Evolutionary conservation across 2,888 invertebrate genomes (phyloP).

Genomic region (Strigamia transsilvanica): DNA sequence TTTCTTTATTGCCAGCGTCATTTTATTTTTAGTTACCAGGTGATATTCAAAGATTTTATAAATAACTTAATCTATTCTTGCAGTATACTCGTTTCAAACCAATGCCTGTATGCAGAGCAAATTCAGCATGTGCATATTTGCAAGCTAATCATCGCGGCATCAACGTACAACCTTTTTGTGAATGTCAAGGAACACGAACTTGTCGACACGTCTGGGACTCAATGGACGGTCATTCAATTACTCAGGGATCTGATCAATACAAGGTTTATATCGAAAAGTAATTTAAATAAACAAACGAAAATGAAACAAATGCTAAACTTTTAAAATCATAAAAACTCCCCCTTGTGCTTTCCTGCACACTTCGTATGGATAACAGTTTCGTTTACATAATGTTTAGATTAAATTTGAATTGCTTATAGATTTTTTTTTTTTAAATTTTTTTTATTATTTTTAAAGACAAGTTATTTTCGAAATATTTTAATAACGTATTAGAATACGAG

Average conservation of each 20-base stretch:
- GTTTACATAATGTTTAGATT: not conserved
- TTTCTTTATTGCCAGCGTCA: no score
- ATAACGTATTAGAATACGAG: no score
- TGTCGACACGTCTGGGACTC: conserved; percentile 61
- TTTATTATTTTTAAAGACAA: no score
- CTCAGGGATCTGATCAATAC: conserved; percentile 62
- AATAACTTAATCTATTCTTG: not conserved
- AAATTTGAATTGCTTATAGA: not conserved
- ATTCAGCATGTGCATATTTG: conserved; percentile 60
- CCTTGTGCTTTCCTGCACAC: conserved; percentile 10
- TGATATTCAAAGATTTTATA: not conserved
- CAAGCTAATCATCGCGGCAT: conserved; percentile 61
- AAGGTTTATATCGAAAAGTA: conserved; percentile 58
- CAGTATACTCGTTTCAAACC: conserved; percentile 24
- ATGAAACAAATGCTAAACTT: not conserved
- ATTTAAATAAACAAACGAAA: conserved; percentile 48
- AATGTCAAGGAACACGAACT: conserved; percentile 57
- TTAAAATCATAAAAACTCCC: not conserved
- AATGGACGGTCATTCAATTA: conserved; percentile 60
- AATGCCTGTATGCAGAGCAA: conserved; percentile 58
- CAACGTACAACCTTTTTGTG: conserved; percentile 60
- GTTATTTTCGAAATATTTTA: no score
- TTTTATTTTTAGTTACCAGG: not conserved
- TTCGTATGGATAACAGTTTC: not conserved
- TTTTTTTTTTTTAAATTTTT: not conserved